Conservation (phyloP, 2,113 vertebrate species). For the Candoia aspera region DNA sequence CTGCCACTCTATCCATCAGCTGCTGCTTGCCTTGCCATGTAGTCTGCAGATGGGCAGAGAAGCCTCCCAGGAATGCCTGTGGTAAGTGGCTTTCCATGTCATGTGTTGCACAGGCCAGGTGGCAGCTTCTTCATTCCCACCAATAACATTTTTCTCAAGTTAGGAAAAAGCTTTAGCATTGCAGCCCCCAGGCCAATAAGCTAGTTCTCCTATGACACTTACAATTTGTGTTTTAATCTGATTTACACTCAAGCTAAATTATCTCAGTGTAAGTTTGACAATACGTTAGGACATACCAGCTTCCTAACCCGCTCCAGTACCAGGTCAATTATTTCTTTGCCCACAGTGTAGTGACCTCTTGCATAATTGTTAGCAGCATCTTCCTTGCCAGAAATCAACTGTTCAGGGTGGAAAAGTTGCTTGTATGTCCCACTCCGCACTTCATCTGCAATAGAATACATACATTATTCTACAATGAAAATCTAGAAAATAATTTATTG, state of each 20-base stretch:
- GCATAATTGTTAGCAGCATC: conserved; percentile 90
- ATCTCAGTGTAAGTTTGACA: not conserved
- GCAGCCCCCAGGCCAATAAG: not conserved
- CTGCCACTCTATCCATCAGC: not conserved
- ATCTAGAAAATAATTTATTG: not conserved
- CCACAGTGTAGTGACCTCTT: conserved; percentile 85
- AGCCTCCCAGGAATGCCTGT: not conserved
- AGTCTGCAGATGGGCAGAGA: not conserved
- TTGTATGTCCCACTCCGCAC: conserved; percentile 79
- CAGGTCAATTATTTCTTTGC: conserved; percentile 83
- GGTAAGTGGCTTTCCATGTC: not conserved
- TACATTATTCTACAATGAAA: not conserved
- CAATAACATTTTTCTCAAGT: not conserved
- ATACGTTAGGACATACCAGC: conserved; percentile 70
- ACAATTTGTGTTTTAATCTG: not conserved
- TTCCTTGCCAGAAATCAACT: conserved; percentile 88
- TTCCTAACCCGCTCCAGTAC: conserved; percentile 83
- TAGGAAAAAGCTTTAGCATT: not conserved
- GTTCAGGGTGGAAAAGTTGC: conserved; percentile 85
- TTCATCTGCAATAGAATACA: conserved; percentile 71
- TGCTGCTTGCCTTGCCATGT: not conserved
- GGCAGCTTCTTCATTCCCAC: not conserved
- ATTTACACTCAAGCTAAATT: not conserved
- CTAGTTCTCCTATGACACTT: not conserved
- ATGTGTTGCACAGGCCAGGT: not conserved